Base-by-base conservation (phyloP, 2,113 vertebrate species). In the Calidris pugnax region DNA sequence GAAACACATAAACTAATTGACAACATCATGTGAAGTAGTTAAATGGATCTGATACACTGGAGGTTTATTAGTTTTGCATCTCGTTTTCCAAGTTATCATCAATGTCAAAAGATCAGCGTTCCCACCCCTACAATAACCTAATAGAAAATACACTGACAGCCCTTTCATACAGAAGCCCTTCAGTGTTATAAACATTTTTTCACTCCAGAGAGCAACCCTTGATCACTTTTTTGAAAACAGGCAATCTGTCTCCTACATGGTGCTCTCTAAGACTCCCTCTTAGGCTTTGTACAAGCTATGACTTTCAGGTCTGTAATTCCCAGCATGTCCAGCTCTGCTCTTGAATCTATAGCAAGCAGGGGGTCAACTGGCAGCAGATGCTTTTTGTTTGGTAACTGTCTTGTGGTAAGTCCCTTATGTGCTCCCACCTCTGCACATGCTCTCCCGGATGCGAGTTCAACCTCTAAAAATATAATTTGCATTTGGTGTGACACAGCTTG, bases 351-450 rank as follows among this genome's bases (percentile, higher is more conserved):
- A 59, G 12, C 16, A 77, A 37, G 48, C 20, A 53, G 41, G 20
- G 12, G 2, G 19, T 81, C 43, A 89, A 37, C 7, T 63, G 68
- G 28, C 23, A 62, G 20, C 21, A 88, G 47, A 4, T 21, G 10
- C 3, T 2, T 50, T 91, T 83, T 76, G 3, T 37, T 73, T 53
- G 12, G 19, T 50, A 55, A n/a, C 12, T 24, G 14, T 11, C 4
- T 24, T 45, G 12, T 66, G 66, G 11, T 35, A 79, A 53, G 10
- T 41, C 18, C 21, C 19, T 55, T 48, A 24, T 4, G 8, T 56
- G 14, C 18, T 92, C 21, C 48, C 28, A 39, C 20, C 8, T 71
- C n/a, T 0, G 0, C 26, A 24, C 2, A 1, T 19, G 8, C 17
- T 41, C 26, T 53, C 12, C 28, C 0, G 0, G 7, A 24, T 30